A percentile compares a stretch with the other conserved stretches of the same genome.
These are phyloP conservation scores for Hormaphis cornu DNA, from an alignment of 1,140 invertebrate genomes.

Conservation along the genomic window DNA sequence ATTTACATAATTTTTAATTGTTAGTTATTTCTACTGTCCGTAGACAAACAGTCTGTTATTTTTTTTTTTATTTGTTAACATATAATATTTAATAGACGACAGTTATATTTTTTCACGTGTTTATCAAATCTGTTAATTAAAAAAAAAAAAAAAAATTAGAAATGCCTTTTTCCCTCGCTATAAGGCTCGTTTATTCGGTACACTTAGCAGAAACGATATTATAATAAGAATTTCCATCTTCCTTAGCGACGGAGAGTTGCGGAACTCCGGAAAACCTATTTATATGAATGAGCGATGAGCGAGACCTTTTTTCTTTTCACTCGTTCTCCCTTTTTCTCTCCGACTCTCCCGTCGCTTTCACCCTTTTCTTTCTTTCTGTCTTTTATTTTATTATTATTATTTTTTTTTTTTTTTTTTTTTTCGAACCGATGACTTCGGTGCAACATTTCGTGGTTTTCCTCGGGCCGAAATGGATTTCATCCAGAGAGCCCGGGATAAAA, in stretches of 20 bases:
- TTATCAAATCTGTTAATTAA: too few relatives aligned
- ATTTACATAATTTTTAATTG: too few relatives aligned
- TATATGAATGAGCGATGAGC: background rate
- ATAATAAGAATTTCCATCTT: constrained; percentile 22
- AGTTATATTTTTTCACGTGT: too few relatives aligned
- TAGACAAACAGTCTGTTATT: too few relatives aligned
- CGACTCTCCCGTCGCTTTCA: background rate
- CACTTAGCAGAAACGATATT: constrained; percentile 19
- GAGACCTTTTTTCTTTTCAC: background rate
- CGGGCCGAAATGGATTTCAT: constrained; percentile 22
- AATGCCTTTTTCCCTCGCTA: background rate
- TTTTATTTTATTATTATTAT: too few relatives aligned
- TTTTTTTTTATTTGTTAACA: too few relatives aligned
- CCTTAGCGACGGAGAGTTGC: background rate
- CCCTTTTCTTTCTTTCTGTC: too few relatives aligned
- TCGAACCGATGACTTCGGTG: background rate
- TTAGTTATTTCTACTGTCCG: too few relatives aligned
- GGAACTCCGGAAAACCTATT: background rate
- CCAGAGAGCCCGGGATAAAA: constrained; percentile 18
- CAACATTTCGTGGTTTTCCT: constrained; percentile 21
- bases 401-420: too few relatives aligned
- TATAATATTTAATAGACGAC: too few relatives aligned
- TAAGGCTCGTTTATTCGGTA: constrained; percentile 15
- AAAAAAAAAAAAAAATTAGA: too few relatives aligned
- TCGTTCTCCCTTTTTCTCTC: background rate